A percentile compares a stretch with the other conserved stretches of the same genome.
These are phyloP conservation scores for Cantharis rufa DNA, from an alignment of 2,888 invertebrate species.

Conservation along the genomic window DNA sequence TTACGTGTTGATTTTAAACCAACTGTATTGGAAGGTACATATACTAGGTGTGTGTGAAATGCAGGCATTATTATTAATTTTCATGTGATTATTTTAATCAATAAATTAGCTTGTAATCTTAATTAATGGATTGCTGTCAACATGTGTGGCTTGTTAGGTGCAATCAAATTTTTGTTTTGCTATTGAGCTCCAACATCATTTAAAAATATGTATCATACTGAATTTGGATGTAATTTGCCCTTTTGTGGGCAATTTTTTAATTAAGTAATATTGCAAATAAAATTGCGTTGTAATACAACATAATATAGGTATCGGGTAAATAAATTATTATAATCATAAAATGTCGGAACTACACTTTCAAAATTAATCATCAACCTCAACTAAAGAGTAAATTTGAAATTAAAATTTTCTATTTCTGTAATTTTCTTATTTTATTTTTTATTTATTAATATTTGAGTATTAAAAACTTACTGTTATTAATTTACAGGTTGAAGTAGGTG, in stretches of 20 bases:
- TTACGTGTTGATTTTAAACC: not conserved
- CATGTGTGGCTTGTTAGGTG: conserved; percentile 8
- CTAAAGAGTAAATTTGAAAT: not conserved
- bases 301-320: too few relatives aligned
- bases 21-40: not conserved
- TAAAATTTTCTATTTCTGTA: not conserved
- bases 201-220: not conserved
- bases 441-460: not conserved
- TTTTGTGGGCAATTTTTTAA: too few relatives aligned
- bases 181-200: not conserved
- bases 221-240: too few relatives aligned
- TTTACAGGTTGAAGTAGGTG: conserved; percentile 90
- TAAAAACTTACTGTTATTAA: conserved; percentile 37
- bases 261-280: too few relatives aligned
- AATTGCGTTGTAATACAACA: too few relatives aligned
- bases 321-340: not conserved
- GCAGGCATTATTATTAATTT: not conserved
- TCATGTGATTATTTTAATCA: not conserved
- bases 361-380: not conserved
- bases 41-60: not conserved
- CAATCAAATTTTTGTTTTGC: not conserved
- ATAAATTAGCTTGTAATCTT: conserved; percentile 13
- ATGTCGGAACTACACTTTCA: not conserved
- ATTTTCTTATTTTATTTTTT: not conserved
- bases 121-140: conserved; percentile 2